Conservation (phyloP, 2,797 vertebrate species). For the Oreortyx pictus region DNA sequence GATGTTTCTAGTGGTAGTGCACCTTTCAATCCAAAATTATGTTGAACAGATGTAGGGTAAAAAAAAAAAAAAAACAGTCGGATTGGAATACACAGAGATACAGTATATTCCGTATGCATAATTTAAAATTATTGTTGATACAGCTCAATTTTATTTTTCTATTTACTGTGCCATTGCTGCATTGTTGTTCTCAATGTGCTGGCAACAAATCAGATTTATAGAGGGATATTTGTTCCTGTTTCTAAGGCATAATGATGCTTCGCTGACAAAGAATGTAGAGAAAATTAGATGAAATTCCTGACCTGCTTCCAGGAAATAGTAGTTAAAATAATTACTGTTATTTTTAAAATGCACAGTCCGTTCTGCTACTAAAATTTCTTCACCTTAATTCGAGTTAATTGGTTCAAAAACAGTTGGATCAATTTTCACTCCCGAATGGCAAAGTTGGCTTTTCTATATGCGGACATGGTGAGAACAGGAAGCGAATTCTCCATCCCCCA, state of each 20-base stretch:
- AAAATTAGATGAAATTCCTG: neutral
- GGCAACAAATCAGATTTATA: neutral
- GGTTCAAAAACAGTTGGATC: neutral
- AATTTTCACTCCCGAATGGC: neutral
- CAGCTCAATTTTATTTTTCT: neutral
- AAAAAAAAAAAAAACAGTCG: neutral
- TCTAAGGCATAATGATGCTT: neutral
- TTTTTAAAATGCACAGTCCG: neutral
- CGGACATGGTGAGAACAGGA: neutral
- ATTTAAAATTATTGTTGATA: neutral
- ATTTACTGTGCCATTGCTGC: neutral
- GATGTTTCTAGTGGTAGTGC: neutral
- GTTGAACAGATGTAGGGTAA: neutral
- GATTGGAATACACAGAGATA: neutral
- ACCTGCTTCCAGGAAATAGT: neutral
- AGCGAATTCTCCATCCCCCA: neutral
- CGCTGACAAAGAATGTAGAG: neutral
- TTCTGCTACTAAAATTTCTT: neutral
- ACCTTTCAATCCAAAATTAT: neutral
- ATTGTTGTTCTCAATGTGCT: neutral
- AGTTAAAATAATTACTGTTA: neutral
- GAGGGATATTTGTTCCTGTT: neutral
- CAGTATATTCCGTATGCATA: rapidly evolving
- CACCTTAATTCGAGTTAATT: neutral
- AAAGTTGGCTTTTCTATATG: neutral